phyloP scores from a whole-genome alignment of 2,113 vertebrate species.

The Corythornis cristatus region DNA sequence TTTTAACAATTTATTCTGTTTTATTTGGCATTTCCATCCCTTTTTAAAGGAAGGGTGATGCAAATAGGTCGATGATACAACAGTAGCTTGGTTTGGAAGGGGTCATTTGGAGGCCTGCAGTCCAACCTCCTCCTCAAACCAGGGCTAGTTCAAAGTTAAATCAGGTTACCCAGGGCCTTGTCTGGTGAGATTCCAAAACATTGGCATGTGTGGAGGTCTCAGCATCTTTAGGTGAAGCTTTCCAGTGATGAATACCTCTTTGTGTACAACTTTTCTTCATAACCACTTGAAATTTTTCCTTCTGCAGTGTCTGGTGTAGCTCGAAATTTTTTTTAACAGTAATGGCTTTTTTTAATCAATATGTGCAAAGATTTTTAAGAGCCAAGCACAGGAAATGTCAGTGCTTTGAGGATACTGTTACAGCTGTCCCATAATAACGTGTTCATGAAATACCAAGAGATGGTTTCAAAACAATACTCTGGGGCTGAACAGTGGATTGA shows the following conservation, averaged over 20 bases:
- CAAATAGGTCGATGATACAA: background rate
- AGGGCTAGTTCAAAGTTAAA: background rate
- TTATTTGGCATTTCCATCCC: background rate
- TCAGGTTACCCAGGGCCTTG: background rate
- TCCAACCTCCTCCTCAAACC: background rate
- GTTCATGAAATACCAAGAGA: background rate
- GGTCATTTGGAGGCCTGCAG: background rate
- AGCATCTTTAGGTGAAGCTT: background rate
- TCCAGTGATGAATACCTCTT: background rate
- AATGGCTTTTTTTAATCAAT: background rate
- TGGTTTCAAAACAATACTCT: background rate
- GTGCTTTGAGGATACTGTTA: background rate
- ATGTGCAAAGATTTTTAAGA: background rate
- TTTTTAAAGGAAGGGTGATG: background rate
- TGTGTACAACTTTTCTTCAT: background rate
- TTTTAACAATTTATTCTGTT: background rate
- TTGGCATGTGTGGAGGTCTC: background rate
- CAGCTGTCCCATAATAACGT: background rate
- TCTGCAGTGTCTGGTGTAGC: background rate
- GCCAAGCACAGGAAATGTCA: fast-evolving
- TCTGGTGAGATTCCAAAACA: background rate
- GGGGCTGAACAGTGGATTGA: background rate
- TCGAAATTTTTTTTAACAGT: background rate
- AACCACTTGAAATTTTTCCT: background rate
- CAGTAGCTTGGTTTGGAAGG: background rate